Evolutionary conservation across 2,113 vertebrate genomes (phyloP).

Genomic region (Eira barbara): DNA sequence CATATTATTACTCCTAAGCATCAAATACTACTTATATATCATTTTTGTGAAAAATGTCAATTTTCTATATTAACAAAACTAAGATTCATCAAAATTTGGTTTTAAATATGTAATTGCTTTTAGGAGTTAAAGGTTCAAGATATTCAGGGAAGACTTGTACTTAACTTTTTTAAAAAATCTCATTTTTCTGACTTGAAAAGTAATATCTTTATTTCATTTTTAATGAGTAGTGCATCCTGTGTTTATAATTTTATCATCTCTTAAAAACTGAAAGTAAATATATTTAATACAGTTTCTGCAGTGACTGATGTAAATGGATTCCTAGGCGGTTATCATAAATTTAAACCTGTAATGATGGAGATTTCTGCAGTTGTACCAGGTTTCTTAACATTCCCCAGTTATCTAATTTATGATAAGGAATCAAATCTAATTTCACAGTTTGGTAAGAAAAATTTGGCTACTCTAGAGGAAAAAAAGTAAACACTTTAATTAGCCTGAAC

Average conservation of each 20-base stretch:
- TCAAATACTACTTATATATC: background rate
- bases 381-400: background rate
- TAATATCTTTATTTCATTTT: background rate
- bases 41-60: background rate
- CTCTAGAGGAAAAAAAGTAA: background rate
- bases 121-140: background rate
- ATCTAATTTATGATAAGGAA: background rate
- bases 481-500: background rate
- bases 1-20: background rate
- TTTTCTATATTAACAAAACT: background rate
- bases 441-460: background rate
- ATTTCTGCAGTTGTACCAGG: background rate
- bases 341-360: background rate
- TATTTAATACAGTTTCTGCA: background rate
- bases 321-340: background rate
- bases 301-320: background rate
- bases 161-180: background rate
- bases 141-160: background rate
- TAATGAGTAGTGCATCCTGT: background rate
- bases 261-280: background rate
- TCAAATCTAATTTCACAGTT: background rate
- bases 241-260: background rate
- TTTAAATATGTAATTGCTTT: background rate
- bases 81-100: background rate
- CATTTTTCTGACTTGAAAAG: constrained; percentile 16